Conservation (phyloP, 2,888 invertebrate species). For the Calameuta idolon region DNA sequence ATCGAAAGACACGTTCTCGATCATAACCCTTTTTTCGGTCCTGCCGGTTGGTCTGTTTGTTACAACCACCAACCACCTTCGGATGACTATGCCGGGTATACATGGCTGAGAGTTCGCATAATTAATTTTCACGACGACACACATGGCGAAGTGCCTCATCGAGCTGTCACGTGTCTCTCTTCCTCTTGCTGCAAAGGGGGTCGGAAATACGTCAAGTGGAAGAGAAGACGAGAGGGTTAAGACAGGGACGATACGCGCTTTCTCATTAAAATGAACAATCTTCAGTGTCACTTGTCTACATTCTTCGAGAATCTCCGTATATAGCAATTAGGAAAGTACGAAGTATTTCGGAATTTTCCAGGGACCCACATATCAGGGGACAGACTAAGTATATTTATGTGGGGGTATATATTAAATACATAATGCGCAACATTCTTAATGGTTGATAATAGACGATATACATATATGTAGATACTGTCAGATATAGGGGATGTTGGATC, state of each 20-base stretch:
- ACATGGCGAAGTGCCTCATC: neutral
- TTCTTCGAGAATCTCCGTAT: neutral
- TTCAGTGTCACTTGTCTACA: conserved; percentile 4
- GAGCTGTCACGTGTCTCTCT: neutral
- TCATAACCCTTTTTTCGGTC: neutral
- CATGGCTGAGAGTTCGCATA: neutral
- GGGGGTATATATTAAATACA: neutral
- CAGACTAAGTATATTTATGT: too few relatives aligned
- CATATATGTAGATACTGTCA: neutral
- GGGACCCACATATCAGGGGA: too few relatives aligned
- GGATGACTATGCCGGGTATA: too few relatives aligned
- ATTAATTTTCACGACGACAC: neutral
- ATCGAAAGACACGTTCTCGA: neutral
- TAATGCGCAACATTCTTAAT: neutral
- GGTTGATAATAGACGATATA: too few relatives aligned
- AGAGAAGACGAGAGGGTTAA: neutral
- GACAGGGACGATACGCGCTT: neutral
- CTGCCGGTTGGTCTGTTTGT: neutral
- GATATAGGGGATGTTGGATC: too few relatives aligned
- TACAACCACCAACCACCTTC: neutral
- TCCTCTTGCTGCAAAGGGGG: too few relatives aligned
- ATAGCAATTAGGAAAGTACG: neutral
- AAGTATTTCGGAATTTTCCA: neutral
- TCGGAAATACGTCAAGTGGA: neutral
- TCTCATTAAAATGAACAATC: conserved; percentile 37